Evolutionary conservation across 2,888 invertebrate genomes (phyloP).

Genomic region (Chrysina gloriosa): DNA sequence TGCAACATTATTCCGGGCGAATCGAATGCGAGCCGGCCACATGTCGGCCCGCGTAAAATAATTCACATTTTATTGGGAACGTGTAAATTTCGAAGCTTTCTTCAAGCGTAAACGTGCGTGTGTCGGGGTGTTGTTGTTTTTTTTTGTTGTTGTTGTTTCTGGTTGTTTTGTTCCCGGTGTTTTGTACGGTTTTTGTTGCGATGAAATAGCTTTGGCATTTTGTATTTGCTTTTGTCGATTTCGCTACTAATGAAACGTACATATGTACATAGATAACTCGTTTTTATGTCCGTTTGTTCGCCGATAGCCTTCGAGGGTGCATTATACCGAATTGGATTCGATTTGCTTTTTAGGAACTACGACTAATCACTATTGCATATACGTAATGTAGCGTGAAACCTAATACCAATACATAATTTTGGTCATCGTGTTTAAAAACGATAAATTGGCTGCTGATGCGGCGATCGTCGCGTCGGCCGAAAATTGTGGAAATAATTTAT

Average conservation of each 20-base stretch:
- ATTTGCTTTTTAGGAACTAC: no score
- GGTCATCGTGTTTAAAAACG: no score
- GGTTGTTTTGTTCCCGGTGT: neutral
- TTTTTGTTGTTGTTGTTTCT: constrained; percentile 6
- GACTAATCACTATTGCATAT: no score
- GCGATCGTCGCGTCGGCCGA: no score
- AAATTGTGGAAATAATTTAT: no score
- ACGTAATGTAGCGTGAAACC: no score
- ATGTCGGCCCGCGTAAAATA: constrained; percentile 34
- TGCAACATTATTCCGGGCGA: constrained; percentile 18
- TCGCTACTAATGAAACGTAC: neutral
- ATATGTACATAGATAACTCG: neutral
- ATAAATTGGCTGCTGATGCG: no score
- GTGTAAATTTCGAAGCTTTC: constrained; percentile 18
- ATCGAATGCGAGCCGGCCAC: constrained; percentile 5
- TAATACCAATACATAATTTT: no score
- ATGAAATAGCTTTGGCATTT: no score
- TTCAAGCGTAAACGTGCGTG: no score
- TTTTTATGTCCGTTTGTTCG: neutral
- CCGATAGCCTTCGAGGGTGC: neutral
- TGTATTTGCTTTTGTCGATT: neutral
- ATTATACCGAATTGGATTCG: neutral
- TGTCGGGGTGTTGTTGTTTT: neutral
- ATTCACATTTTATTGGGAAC: constrained; percentile 37
- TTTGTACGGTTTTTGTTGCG: no score